phyloP scores from a whole-genome alignment of 1,140 invertebrate genomes.

The Drosophila nebulosa region DNA sequence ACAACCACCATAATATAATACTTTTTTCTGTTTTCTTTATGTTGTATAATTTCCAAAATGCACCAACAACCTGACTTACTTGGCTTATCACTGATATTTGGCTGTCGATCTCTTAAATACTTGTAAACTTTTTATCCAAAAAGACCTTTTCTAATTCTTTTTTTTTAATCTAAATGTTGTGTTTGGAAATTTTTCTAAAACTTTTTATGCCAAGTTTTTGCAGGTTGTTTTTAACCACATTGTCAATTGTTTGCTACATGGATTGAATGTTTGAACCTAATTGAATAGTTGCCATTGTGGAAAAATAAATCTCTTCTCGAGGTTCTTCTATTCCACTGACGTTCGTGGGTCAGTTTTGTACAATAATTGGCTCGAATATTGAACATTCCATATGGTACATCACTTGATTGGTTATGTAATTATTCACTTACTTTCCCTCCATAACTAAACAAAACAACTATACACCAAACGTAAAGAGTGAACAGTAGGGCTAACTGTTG shows the following conservation, averaged over 20 bases:
- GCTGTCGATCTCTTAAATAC: constrained; percentile 25
- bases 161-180: constrained; percentile 59
- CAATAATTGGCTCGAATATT: too few species aligned
- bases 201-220: constrained; percentile 42
- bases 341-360: too few species aligned
- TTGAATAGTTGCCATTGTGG: too few species aligned
- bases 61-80: constrained; percentile 55
- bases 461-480: constrained; percentile 17
- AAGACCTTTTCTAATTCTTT: neutral
- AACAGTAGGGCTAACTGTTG: constrained; percentile 52
- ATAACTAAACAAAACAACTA: constrained; percentile 9
- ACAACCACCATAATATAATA: constrained; percentile 34
- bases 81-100: constrained; percentile 45
- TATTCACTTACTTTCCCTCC: constrained; percentile 18
- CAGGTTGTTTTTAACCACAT: constrained; percentile 35
- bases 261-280: neutral
- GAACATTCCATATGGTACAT: neutral
- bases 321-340: too few species aligned
- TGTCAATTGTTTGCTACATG: constrained; percentile 6
- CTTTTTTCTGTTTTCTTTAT: constrained; percentile 27
- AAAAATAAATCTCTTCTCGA: too few species aligned
- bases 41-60: constrained; percentile 40
- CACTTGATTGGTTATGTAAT: constrained; percentile 5
- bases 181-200: constrained; percentile 7
- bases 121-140: constrained; percentile 25